phyloP scores from a whole-genome alignment of 2,113 vertebrate genomes.

The Barbus barbus region DNA sequence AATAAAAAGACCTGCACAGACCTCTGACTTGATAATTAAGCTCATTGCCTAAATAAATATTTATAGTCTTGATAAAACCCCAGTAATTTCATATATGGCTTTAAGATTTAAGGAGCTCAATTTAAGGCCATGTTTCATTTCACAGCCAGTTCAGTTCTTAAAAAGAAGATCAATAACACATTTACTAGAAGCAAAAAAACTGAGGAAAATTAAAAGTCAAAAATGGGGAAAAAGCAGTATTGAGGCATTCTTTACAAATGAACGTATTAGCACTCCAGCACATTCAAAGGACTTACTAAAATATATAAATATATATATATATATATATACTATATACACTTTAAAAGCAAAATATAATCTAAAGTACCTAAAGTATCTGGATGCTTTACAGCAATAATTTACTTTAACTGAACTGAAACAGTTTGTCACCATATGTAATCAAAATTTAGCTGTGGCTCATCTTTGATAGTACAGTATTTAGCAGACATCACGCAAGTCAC shows the following conservation, averaged over 20 bases:
- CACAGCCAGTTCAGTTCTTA: background rate
- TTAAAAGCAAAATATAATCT: constrained; percentile 39
- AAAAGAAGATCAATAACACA: background rate
- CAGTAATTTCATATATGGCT: background rate
- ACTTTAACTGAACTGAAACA: background rate
- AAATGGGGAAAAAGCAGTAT: constrained; percentile 5
- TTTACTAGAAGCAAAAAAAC: background rate
- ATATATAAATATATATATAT: constrained; percentile 28
- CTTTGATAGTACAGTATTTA: constrained; percentile 15
- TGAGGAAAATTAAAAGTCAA: background rate
- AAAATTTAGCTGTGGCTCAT: constrained; percentile 12
- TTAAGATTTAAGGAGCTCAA: background rate
- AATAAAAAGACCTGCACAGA: background rate
- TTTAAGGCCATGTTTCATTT: constrained; percentile 12
- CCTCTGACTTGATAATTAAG: background rate
- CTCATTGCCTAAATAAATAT: background rate
- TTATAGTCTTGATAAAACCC: background rate
- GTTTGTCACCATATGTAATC: background rate
- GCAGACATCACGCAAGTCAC: background rate
- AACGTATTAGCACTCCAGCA: constrained; percentile 7
- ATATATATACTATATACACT: constrained; percentile 47
- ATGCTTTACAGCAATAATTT: constrained; percentile 23
- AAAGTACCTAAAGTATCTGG: constrained; percentile 25
- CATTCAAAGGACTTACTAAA: constrained; percentile 42
- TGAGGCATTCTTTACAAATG: constrained; percentile 19